Percentiles rank a stretch among this genome's conserved stretches.
These are phyloP conservation scores for Nyctereutes procyonoides DNA, from an alignment of 2,113 vertebrate species.

Conservation along the genomic window DNA sequence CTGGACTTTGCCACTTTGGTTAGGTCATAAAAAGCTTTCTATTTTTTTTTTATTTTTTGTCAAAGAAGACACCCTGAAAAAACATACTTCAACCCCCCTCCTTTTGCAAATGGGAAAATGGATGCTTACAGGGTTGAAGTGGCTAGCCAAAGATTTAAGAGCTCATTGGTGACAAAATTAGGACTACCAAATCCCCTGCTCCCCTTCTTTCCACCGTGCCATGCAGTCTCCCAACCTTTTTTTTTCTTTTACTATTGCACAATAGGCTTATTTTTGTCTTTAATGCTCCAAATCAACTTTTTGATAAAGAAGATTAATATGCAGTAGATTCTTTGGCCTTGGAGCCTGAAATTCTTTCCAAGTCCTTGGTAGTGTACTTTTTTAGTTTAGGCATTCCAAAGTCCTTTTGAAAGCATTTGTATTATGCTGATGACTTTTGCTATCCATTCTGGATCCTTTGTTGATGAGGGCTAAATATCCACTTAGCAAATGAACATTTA, in stretches of 20 bases:
- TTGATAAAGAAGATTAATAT: constrained; percentile 73
- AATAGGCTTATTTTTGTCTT: constrained; percentile 63
- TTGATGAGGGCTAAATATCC: neutral
- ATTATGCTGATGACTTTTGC: constrained; percentile 53
- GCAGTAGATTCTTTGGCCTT: constrained; percentile 69
- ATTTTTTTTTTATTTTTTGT: neutral
- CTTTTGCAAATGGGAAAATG: neutral
- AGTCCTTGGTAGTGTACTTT: constrained; percentile 47
- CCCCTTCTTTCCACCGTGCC: neutral
- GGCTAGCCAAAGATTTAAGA: constrained; percentile 4
- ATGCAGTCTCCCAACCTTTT: neutral
- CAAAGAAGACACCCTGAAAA: neutral
- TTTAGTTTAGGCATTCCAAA: constrained; percentile 52
- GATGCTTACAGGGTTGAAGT: neutral
- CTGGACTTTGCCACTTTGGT: constrained; percentile 28
- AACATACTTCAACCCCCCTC: neutral
- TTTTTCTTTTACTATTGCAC: neutral
- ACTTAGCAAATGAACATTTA: constrained; percentile 43
- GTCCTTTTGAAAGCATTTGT: constrained; percentile 50
- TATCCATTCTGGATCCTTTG: neutral
- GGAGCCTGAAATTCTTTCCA: constrained; percentile 40
- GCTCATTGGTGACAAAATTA: constrained; percentile 9
- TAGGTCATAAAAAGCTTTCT: neutral
- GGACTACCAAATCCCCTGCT: neutral
- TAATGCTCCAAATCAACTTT: constrained; percentile 60